Evolutionary conservation across 2,888 invertebrate species (phyloP), one percentile per base, ranked within the genome.

Genomic region (Tetragonisca angustula): DNA sequence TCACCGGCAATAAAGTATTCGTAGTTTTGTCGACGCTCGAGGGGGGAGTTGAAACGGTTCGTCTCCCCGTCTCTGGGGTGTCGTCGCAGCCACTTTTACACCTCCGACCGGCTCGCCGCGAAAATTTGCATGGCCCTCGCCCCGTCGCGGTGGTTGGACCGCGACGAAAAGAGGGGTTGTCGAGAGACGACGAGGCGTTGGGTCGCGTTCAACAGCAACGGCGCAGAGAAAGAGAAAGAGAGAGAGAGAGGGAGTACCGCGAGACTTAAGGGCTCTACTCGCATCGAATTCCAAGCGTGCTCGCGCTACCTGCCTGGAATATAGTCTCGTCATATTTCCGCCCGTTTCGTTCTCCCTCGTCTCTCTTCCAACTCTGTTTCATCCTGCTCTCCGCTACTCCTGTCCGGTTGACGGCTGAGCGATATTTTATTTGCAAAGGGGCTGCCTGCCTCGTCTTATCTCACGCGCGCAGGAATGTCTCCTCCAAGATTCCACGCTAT

Each of bases 351-450:
- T 69, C 49, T 68, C 27, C 81, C 52, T 13, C 76, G 13, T 49
- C 61, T 21, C 52, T 24, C 76, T 75, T 11, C 67, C 79, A n/a
- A 27, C 27, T 27, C 27, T 27, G 27, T 27, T 27, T 27, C 27
- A 27, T 27, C 54, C 61, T 64, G 15, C 52, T 50, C 76, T 72
- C 5, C 15, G 2, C 56, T n/a, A 5, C 64, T 56, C 49, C 64
- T 69, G 49, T 61, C 70, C 70, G 79, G 81, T 81, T 84, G 89
- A 89, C 89, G 81, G 80, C 68, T 69, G 83, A 85, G 81, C 89
- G 89, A 91, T 92, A 92, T 92, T 92, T 92, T 92, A 92, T 92
- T 92, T 91, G 92, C 90, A 91, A 91, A 91, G 90, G 83, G 80
- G 73, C 79, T 75, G 82, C 71, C 85, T 84, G 87, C 89, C 84